Percentiles rank a stretch among this genome's conserved stretches.
Conservation (phyloP, 2,797 vertebrate genomes). For the Clamator glandarius region DNA sequence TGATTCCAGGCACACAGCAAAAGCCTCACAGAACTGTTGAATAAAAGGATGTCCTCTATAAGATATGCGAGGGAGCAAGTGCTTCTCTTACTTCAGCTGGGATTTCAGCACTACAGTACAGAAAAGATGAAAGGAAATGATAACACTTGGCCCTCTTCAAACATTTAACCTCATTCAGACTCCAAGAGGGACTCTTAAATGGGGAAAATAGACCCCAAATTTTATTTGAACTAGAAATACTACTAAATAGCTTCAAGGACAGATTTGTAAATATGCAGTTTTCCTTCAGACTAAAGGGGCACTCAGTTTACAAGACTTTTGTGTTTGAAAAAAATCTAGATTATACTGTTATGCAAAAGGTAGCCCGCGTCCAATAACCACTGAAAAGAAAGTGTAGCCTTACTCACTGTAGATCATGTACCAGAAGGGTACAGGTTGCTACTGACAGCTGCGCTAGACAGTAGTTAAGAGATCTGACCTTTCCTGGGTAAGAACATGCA, state of each 20-base stretch:
- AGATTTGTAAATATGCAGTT: not conserved
- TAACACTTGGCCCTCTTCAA: not conserved
- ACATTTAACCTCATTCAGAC: not conserved
- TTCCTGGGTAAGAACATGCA: not conserved
- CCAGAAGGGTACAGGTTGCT: not conserved
- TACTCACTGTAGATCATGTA: not conserved
- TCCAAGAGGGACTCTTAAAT: not conserved
- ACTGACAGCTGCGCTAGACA: rapidly evolving
- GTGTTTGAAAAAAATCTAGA: not conserved
- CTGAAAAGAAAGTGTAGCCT: not conserved
- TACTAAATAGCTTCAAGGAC: not conserved
- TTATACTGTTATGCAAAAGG: not conserved
- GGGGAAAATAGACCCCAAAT: not conserved
- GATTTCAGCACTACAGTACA: not conserved
- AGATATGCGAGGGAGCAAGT: rapidly evolving
- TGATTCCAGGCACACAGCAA: not conserved
- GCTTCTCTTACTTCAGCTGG: not conserved
- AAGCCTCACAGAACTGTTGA: not conserved
- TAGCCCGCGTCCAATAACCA: not conserved
- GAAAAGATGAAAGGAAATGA: not conserved
- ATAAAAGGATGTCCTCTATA: not conserved
- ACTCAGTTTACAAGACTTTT: not conserved
- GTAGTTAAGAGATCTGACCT: not conserved
- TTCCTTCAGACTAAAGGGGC: not conserved
- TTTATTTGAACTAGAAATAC: not conserved